Evolutionary conservation across 2,113 vertebrate genomes (phyloP).

Genomic region (Atrichornis clamosus): DNA sequence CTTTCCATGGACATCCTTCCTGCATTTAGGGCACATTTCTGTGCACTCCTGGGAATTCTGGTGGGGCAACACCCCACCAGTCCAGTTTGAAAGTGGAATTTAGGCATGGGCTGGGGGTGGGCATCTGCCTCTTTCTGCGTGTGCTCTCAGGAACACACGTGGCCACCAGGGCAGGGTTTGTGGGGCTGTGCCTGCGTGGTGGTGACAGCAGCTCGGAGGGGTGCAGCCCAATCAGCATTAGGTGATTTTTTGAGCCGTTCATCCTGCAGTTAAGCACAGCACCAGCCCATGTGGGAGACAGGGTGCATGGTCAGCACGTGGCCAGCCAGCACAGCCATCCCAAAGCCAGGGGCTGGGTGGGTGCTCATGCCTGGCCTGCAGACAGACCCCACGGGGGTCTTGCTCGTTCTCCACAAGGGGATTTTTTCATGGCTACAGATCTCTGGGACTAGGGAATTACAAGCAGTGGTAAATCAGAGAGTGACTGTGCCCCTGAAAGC

Average conservation of each 20-base stretch:
- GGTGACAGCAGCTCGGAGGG: fast-evolving
- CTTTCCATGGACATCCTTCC: not conserved
- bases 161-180: not conserved
- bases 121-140: not conserved
- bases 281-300: not conserved
- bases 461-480: not conserved
- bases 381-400: not conserved
- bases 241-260: not conserved
- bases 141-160: not conserved
- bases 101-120: not conserved
- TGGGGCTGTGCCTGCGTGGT: not conserved
- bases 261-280: not conserved
- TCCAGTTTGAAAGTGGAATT: not conserved
- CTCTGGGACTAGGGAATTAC: not conserved
- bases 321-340: not conserved
- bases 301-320: fast-evolving
- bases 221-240: not conserved
- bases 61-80: fast-evolving
- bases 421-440: not conserved
- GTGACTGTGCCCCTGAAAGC: not conserved
- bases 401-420: not conserved
- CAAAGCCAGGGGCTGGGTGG: fast-evolving
- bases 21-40: not conserved
- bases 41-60: not conserved
- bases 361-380: not conserved